Evolutionary conservation across 2,888 invertebrate species (phyloP), one percentile per base, ranked within the genome.

Genomic region (Melikaiella ostensackeni): DNA sequence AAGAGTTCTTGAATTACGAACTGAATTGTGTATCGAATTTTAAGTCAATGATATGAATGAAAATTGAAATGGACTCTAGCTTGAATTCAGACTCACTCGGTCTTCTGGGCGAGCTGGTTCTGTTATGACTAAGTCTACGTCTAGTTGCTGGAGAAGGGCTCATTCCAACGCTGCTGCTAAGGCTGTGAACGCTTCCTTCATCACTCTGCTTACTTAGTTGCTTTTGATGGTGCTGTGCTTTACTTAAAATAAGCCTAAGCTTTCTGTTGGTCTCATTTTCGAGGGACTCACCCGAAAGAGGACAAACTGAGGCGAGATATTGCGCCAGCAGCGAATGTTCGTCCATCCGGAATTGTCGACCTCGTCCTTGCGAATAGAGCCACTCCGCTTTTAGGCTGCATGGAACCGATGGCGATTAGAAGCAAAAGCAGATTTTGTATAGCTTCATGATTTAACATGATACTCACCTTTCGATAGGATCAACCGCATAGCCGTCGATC

Each of bases 351-450:
- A 96, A 98, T 90, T 97, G 96, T 79, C 98, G 94, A 0, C 98
- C 98, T 86, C 97, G 95, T 64, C 98, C 98, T 93, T 98, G 98
- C 82, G 98, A 98, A 92, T 98, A 98, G 77, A 98, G 92, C 98
- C 98, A 98, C 91, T 98, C 98, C 0, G 98, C 98, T 92, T 97
- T 96, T 84, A 98, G 93, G 90, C 98, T 97, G 91, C 21, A 42
- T 38, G 64, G 13, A 50, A 46, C 27, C 50, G 30, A 27, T 4
- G 21, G 46, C 13, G 2, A 33, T 70, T 70, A 50, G 7, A 33
- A 50, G 70, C 50, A 50, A 46, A 66, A n/a, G 42, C n/a, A 63
- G 21, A 13, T 35, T 63, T 33, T 13, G 1, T 9, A 62, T 7
- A n/a, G 8, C 9, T 2, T 19, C 19, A 3, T 9, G 64, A 55